Base-by-base conservation (phyloP, 2,797 vertebrate species). In the Centroberyx gerrardi region DNA sequence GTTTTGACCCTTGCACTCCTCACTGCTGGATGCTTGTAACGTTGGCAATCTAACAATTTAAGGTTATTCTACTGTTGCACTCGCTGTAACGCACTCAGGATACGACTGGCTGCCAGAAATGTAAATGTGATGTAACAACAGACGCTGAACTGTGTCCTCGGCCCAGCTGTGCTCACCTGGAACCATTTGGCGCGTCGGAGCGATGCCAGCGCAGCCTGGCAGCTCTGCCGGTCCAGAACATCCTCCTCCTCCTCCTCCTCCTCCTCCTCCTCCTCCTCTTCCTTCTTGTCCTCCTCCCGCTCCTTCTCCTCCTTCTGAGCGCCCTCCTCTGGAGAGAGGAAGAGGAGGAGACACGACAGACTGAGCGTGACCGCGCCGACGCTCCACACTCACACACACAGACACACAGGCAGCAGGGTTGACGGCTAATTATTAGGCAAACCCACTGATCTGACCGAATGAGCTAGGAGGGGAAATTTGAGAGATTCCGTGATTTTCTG, bases 121-220 rank as follows among this genome's bases (percentile, higher is more conserved):
- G 12, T 8, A 55, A 55, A 31, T 6, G 38, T 40, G 8, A 40
- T 8, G 38, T 8, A 14, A 13, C 22, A 29, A 29, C 8, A 14
- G 17, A 49, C 7, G 3, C 1, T 5, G 15, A n/a, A n/a, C 5
- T 4, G 8, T 58, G 67, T 72, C 61, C 33, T 40, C 55, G 7
- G 69, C 8, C 52, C 67, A 74, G 74, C 64, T 88, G 91, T 38
- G 93, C 97, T 95, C 96, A 98, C 97, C 97, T 98, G 97, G 95
- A 98, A 98, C 97, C 97, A 98, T 91, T 97, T 98, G 94, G 97
- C 95, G 82, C 96, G 97, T 92, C 97, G 96, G 88, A 98, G 96
- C 84, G 95, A 95, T 84, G 96, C 96, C 95, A 98, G 96, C 85
- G 97, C 97, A 9, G 96, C 95, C 89, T 93, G 95, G 94, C 97